Conservation (phyloP, 1,140 invertebrate species). For the Triops longicaudatus region DNA sequence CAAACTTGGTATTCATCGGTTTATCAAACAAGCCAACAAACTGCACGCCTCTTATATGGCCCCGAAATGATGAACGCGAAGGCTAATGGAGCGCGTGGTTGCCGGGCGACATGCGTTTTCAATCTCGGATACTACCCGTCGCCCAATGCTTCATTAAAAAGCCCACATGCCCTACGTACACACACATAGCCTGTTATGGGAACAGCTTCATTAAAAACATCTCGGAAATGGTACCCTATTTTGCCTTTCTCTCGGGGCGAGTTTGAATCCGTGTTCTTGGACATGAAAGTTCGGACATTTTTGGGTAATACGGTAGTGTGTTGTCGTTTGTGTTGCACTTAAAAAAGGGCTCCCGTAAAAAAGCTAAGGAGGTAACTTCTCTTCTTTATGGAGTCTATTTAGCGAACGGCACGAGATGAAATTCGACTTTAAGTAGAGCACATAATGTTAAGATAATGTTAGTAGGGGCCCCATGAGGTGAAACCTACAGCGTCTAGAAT, state of each 20-base stretch:
- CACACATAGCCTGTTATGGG: background rate
- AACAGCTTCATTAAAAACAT: slow-evolving; percentile 10
- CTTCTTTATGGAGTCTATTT: background rate
- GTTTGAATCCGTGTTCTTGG: background rate
- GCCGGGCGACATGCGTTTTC: slow-evolving; percentile 2
- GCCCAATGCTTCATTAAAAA: slow-evolving; percentile 1
- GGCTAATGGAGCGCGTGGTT: slow-evolving; percentile 13
- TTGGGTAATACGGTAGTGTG: background rate
- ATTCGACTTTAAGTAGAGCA: background rate
- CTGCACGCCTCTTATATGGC: slow-evolving; percentile 7
- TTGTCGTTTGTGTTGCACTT: background rate
- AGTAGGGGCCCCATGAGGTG: background rate
- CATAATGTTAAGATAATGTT: background rate
- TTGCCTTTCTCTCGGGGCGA: background rate
- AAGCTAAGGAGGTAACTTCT: background rate
- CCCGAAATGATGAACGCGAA: slow-evolving; percentile 14
- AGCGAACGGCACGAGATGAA: background rate
- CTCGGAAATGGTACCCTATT: background rate
- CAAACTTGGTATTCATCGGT: slow-evolving; percentile 7
- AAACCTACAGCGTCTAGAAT: background rate
- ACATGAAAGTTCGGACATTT: background rate
- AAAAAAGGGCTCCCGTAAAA: background rate
- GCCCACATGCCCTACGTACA: background rate
- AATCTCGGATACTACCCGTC: slow-evolving; percentile 1
- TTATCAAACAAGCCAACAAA: slow-evolving; percentile 8